phyloP scores from a whole-genome alignment of 1,140 invertebrate genomes.

The Pogonus chalceus region DNA sequence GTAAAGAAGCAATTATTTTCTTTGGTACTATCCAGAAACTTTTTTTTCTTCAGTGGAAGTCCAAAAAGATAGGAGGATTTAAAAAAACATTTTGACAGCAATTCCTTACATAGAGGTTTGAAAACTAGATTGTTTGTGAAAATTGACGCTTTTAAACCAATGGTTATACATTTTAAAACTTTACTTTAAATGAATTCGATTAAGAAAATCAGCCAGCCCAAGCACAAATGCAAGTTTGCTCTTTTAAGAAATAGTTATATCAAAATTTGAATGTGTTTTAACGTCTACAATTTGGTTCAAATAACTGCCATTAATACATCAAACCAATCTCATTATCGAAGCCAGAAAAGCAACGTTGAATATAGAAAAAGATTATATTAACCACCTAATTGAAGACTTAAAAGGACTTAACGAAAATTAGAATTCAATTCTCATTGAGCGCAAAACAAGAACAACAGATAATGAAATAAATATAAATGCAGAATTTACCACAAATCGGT shows the following conservation, averaged over 20 bases:
- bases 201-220: no score
- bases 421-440: background rate
- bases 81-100: no score
- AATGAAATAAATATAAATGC: background rate
- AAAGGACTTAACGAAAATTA: conserved; percentile 1
- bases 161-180: no score
- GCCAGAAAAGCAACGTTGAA: background rate
- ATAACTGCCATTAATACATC: conserved; percentile 6
- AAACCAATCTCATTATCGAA: conserved; percentile 2
- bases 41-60: no score
- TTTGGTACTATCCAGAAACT: no score
- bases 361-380: background rate
- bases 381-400: conserved; percentile 5
- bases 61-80: no score
- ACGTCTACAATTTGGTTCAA: conserved; percentile 2
- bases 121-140: no score
- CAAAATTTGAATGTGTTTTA: conserved; percentile 7
- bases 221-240: background rate
- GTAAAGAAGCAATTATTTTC: no score
- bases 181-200: no score
- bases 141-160: no score
- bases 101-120: no score
- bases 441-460: background rate
- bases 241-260: conserved; percentile 7
- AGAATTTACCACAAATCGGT: background rate